Evolutionary conservation across 1,140 invertebrate species (phyloP), one percentile per base, ranked within the genome.

Genomic region (Brachionus rotundiformis): DNA sequence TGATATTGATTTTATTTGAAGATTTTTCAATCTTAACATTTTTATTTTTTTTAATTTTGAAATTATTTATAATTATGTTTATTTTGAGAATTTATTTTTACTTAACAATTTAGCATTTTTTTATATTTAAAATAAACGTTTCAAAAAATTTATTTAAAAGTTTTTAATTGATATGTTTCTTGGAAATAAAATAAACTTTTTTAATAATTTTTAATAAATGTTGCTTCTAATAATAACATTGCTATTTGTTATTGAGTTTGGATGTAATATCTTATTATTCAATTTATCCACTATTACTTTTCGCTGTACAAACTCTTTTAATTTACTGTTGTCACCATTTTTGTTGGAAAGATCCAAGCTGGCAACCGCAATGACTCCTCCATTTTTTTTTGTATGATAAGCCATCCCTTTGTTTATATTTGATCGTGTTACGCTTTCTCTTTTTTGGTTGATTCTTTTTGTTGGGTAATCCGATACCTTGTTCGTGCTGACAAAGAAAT

Each of bases 371-470:
- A 79, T 49, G 10, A 79, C 29, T 5, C 76, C 76, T 16, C 76
- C 76, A 19, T 79, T 41, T 79, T 23, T 25, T 29, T 79, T 79
- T 27, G 76, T 63, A 39, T 79, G 76, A 39, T 23, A 79, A 39
- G 47, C 29, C 36, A 59, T 63, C 36, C 59, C 59, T 63, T 79
- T 79, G 13, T 59, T 79, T 10, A 79, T 63, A 59, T 54, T 79
- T 39, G 31, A 23, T 36, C 16, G 19, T n/a, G 11, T 13, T 8
- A 63, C 3, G 25, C 25, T 29, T 1, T 33, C 29, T 29, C 61
- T 16, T 63, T 68, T 68, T 36, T 36, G 4, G 8, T 39, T 31
- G 2, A 41, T 16, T 23, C 13, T 68, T 36, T 16, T 68, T 1
- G 13, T 36, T 6, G 76, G 36, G 59, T 59, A 79, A 39, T 79